phyloP scores from a whole-genome alignment of 2,888 invertebrate genomes.

The Stegana nigrithorax region DNA sequence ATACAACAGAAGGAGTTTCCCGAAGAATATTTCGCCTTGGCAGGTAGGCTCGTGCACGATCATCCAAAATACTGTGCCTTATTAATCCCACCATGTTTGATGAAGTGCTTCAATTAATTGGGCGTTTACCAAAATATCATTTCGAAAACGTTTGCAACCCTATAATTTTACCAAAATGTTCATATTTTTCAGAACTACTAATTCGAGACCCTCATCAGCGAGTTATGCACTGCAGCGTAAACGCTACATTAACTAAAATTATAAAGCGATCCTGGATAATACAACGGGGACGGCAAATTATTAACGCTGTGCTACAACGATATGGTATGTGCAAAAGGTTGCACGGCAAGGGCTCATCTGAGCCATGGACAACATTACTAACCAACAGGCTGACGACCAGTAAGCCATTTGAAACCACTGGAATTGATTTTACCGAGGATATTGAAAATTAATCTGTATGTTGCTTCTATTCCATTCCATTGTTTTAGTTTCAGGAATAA shows the following conservation, averaged over 20 bases:
- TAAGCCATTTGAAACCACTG: conserved; percentile 21
- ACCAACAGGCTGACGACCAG: not conserved
- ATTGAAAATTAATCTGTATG: too few species aligned
- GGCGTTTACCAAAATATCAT: not conserved
- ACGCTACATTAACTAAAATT: conserved; percentile 11
- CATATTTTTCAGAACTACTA: not conserved
- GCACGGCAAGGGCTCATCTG: not conserved
- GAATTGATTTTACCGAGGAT: conserved; percentile 28
- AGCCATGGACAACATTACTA: conserved; percentile 21
- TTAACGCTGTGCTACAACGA: conserved; percentile 11
- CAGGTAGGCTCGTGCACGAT: too few species aligned
- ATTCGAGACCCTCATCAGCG: not conserved
- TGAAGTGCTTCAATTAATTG: too few species aligned
- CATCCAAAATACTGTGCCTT: too few species aligned
- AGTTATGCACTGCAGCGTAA: conserved; percentile 21
- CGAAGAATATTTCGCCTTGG: not conserved
- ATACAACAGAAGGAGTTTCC: not conserved
- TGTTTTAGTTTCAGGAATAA: too few species aligned
- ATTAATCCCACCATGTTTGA: too few species aligned
- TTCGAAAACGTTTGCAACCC: not conserved
- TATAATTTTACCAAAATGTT: not conserved
- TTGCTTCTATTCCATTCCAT: too few species aligned
- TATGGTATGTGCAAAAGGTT: too few species aligned
- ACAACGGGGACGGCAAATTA: conserved; percentile 13
- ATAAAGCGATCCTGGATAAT: conserved; percentile 22